These are phyloP conservation scores for Atrina japonica DNA, from an alignment of 2,888 invertebrate species.

Conservation along the genomic window DNA sequence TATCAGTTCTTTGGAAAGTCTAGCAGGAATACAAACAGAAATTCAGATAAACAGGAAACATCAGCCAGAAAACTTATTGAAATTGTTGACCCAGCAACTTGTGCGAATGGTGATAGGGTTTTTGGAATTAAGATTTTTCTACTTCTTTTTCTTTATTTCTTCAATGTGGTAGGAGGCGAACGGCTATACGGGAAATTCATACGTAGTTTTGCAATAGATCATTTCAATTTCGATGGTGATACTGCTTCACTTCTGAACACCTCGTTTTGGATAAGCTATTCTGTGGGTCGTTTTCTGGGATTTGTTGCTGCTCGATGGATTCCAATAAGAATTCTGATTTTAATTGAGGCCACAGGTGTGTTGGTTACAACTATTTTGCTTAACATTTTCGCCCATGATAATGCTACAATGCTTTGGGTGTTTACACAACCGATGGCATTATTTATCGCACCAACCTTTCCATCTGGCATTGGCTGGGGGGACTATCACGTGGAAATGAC, in stretches of 20 bases:
- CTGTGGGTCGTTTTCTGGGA: slow-evolving; percentile 56
- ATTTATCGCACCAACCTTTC: slow-evolving; percentile 62
- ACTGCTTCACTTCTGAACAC: slow-evolving; percentile 63
- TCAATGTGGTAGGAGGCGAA: slow-evolving; percentile 64
- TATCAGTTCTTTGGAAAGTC: slow-evolving; percentile 45
- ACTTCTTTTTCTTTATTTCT: slow-evolving; percentile 58
- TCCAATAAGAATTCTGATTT: slow-evolving; percentile 54
- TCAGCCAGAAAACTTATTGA: slow-evolving; percentile 15
- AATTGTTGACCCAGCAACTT: slow-evolving; percentile 58
- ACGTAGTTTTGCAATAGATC: slow-evolving; percentile 63
- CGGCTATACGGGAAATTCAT: slow-evolving; percentile 65
- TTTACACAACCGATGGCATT: slow-evolving; percentile 55
- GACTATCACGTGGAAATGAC: slow-evolving; percentile 65
- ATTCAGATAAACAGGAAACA: not conserved
- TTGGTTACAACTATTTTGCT: slow-evolving; percentile 51
- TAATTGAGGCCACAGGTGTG: slow-evolving; percentile 53
- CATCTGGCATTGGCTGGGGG: slow-evolving; percentile 65
- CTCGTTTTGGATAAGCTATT: slow-evolving; percentile 65
- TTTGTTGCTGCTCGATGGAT: slow-evolving; percentile 58
- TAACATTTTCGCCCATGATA: slow-evolving; percentile 54
- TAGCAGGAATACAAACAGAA: not conserved
- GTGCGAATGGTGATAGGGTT: slow-evolving; percentile 53
- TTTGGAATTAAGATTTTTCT: slow-evolving; percentile 57
- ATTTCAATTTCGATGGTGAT: slow-evolving; percentile 54
- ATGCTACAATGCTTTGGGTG: slow-evolving; percentile 56